Evolutionary conservation across 1,140 invertebrate genomes (phyloP), one percentile per base, ranked within the genome.

Genomic region (Microplitis demolitor): DNA sequence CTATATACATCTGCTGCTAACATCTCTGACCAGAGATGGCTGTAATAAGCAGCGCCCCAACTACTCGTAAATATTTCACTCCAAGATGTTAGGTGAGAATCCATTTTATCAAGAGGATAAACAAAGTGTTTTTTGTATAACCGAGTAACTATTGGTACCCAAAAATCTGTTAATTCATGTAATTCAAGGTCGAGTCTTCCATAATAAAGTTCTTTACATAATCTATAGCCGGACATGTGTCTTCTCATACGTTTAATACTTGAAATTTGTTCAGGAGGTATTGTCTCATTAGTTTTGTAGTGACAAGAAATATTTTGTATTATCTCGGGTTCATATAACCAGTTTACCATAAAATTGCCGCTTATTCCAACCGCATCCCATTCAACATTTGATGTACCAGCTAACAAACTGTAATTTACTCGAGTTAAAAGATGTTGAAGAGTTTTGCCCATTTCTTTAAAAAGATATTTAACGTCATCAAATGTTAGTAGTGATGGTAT

Each of bases 1-100:
- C 91, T 92, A 79, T 93, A 97, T 13, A 94, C 89, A 87, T 98
- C 97, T 1, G 96, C 95, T 1, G 96, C 96, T 45, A 97, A 89
- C 90, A 98, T 93, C 87, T 91, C 89, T 3, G 94, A 93, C 94
- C 95, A 96, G 4, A 94, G 75, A 78, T 91, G 87, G 62, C 83
- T 78, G 75, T 93, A 96, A 83, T 94, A 94, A 1, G 93, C 92
- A 5, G 92, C 93, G 1, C 87, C 90, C 90, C 91, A 94, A 76
- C 93, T 90, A 71, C 91, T 92, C 16, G 88, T 88, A 76, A 95
- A 90, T 58, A 95, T 92, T 70, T 91, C 92, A 62, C 89, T 89
- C 80, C 97, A 94, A 0, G 93, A 93, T 76, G 94, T 95, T 0
- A 93, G 91, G 81, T 95, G 93, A 13, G 91, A 90, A 80, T 97